Conservation (phyloP, 2,113 vertebrate genomes). For the Oreochromis tanganicae region DNA sequence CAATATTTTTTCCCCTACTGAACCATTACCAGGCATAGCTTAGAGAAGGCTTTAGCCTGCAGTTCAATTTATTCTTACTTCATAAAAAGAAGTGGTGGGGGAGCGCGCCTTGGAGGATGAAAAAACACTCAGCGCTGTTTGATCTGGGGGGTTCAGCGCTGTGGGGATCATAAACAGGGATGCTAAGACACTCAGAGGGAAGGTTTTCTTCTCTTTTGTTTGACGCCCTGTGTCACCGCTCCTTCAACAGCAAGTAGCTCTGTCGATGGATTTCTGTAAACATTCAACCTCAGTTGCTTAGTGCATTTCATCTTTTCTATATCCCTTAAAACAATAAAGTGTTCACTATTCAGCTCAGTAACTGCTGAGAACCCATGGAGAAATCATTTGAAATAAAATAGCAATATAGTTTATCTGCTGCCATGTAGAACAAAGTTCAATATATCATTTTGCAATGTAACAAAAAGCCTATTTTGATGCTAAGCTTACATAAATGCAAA, state of each 20-base stretch:
- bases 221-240: background rate
- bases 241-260: background rate
- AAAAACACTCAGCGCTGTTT: constrained; percentile 9
- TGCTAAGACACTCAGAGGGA: background rate
- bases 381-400: background rate
- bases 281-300: background rate
- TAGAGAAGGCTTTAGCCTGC: constrained; percentile 11
- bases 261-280: background rate
- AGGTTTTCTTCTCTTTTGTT: background rate
- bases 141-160: constrained; percentile 3
- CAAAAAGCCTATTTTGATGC: background rate
- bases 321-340: background rate
- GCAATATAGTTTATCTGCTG: background rate
- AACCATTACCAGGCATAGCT: constrained; percentile 7
- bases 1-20: background rate
- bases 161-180: constrained; percentile 14
- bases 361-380: background rate
- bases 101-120: background rate
- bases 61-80: constrained; percentile 51
- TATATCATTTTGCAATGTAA: background rate
- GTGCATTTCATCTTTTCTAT: background rate
- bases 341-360: background rate
- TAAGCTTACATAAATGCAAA: background rate
- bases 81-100: constrained; percentile 15
- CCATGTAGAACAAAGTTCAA: background rate